phyloP scores from a whole-genome alignment of 2,797 vertebrate genomes.

The Sciurus carolinensis region DNA sequence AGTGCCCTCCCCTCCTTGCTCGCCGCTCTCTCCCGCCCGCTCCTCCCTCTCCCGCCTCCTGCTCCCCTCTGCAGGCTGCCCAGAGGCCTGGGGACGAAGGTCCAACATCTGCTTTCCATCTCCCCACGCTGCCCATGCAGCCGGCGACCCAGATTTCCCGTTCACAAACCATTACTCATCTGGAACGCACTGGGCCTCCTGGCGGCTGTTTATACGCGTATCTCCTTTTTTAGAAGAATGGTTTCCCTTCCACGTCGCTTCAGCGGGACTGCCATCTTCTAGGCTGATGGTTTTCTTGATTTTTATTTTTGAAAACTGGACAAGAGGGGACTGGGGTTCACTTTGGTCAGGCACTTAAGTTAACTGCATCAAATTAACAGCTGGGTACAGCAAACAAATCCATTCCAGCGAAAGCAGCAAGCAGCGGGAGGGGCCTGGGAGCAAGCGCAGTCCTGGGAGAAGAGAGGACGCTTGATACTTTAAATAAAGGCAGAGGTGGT shows the following conservation, averaged over 20 bases:
- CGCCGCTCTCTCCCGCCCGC: neutral
- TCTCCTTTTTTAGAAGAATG: slow-evolving; percentile 74
- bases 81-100: slow-evolving; percentile 78
- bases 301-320: neutral
- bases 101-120: slow-evolving; percentile 89
- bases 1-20: neutral
- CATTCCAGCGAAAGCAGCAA: neutral
- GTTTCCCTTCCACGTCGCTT: neutral
- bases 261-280: neutral
- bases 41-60: slow-evolving; percentile 1
- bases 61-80: slow-evolving; percentile 36
- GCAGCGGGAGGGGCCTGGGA: neutral
- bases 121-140: slow-evolving; percentile 65
- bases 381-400: neutral
- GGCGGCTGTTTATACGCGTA: slow-evolving; percentile 69
- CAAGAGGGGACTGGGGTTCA: neutral
- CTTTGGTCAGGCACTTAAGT: neutral
- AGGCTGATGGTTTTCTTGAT: neutral
- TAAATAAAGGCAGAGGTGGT: neutral
- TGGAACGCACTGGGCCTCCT: slow-evolving; percentile 61
- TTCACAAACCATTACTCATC: slow-evolving; percentile 85
- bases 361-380: neutral
- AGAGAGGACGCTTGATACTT: neutral
- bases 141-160: slow-evolving; percentile 75
- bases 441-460: too few relatives aligned